Conservation (phyloP, 1,140 invertebrate species). For the Pogonus chalceus region DNA sequence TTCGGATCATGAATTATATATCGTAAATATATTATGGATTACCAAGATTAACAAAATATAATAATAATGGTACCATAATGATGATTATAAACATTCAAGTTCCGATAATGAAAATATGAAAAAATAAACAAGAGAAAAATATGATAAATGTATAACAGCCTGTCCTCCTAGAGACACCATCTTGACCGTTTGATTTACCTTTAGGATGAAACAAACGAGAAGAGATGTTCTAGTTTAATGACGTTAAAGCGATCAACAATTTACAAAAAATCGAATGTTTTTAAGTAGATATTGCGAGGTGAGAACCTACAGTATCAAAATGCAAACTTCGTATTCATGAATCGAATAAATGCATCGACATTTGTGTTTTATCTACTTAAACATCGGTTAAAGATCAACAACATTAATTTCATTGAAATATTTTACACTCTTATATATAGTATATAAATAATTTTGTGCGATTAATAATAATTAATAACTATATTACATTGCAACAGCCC, state of each 20-base stretch:
- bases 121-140: slow-evolving; percentile 19
- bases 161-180: slow-evolving; percentile 23
- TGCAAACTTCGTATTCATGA: no score
- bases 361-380: no score
- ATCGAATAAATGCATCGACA: no score
- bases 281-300: neutral
- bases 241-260: neutral
- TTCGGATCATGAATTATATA: slow-evolving; percentile 12
- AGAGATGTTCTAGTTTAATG: neutral
- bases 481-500: slow-evolving; percentile 1
- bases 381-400: no score
- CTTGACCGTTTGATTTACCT: slow-evolving; percentile 26
- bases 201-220: slow-evolving; percentile 28
- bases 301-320: neutral
- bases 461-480: no score
- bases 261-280: neutral
- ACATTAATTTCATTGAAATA: no score
- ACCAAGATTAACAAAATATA: slow-evolving; percentile 12
- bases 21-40: slow-evolving; percentile 19
- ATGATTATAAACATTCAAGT: no score
- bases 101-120: slow-evolving; percentile 5
- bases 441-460: no score
- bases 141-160: slow-evolving; percentile 30
- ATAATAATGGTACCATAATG: neutral
- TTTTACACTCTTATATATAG: no score